These are phyloP conservation scores for Hemicordylus capensis DNA, from an alignment of 2,113 vertebrate genomes.

Conservation along the genomic window DNA sequence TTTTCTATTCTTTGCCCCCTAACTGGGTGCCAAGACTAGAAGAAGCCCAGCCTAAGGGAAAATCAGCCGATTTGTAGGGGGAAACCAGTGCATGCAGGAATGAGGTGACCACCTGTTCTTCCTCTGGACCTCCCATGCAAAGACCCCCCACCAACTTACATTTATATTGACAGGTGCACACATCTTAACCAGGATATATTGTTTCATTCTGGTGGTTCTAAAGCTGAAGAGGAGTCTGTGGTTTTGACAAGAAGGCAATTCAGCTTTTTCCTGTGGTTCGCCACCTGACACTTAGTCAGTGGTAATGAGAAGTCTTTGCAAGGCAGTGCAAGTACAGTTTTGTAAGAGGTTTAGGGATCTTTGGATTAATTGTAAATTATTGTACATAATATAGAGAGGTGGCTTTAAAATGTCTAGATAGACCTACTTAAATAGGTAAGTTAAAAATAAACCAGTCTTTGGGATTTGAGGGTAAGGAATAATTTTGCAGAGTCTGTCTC, in stretches of 20 bases:
- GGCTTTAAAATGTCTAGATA: constrained; percentile 35
- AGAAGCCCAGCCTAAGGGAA: not conserved
- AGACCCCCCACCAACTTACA: not conserved
- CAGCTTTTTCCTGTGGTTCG: constrained; percentile 46
- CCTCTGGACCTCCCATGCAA: not conserved
- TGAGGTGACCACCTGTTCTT: not conserved
- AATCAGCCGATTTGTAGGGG: not conserved
- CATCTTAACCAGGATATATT: not conserved
- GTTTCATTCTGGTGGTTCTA: not conserved
- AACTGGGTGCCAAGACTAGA: not conserved
- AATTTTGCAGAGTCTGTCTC: too few relatives aligned
- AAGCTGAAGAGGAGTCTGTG: constrained; percentile 13
- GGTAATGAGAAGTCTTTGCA: constrained; percentile 44
- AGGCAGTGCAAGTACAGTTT: constrained; percentile 44
- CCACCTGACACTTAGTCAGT: constrained; percentile 45
- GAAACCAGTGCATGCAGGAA: not conserved
- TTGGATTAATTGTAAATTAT: constrained; percentile 62
- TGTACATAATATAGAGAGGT: constrained; percentile 63
- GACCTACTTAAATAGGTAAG: constrained; percentile 25
- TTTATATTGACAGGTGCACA: not conserved
- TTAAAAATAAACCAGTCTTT: constrained; percentile 21
- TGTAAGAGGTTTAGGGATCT: constrained; percentile 29
- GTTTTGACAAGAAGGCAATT: constrained; percentile 40
- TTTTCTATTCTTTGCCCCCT: not conserved
- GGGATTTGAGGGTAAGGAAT: too few relatives aligned